These are phyloP conservation scores for Helicorthomorpha holstii DNA, from an alignment of 1,140 invertebrate species.

Conservation along the genomic window DNA sequence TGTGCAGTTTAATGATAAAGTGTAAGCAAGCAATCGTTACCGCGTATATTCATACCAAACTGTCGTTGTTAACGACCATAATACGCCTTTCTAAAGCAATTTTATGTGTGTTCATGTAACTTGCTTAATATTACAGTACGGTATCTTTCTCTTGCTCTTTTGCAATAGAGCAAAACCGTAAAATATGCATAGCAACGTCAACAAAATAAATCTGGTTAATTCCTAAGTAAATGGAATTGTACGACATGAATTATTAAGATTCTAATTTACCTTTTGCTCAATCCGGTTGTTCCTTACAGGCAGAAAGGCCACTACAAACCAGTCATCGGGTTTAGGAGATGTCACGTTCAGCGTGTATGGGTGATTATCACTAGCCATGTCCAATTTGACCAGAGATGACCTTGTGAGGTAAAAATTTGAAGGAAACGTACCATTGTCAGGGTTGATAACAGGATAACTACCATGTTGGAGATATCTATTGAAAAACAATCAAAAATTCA, in stretches of 20 bases:
- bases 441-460: constrained; percentile 54
- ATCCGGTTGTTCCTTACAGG: constrained; percentile 39
- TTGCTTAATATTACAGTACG: no score
- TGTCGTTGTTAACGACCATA: no score
- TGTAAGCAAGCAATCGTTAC: no score
- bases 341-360: constrained; percentile 28
- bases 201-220: no score
- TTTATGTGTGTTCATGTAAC: no score
- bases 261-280: constrained; percentile 34
- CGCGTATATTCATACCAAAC: no score
- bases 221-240: no score
- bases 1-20: no score
- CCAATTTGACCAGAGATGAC: constrained; percentile 23
- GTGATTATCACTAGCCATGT: constrained; percentile 32
- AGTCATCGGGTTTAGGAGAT: constrained; percentile 49
- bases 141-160: no score
- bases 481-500: no score
- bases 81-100: no score
- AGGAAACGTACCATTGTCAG: constrained; percentile 50
- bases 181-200: neutral
- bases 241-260: neutral
- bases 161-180: neutral
- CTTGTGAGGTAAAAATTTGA: constrained; percentile 32
- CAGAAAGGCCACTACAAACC: constrained; percentile 59
- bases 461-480: constrained; percentile 40